A percentile compares a stretch with the other conserved stretches of the same genome.
Evolutionary conservation across 2,797 vertebrate species (phyloP).

Genomic region (Danio aesculapii): DNA sequence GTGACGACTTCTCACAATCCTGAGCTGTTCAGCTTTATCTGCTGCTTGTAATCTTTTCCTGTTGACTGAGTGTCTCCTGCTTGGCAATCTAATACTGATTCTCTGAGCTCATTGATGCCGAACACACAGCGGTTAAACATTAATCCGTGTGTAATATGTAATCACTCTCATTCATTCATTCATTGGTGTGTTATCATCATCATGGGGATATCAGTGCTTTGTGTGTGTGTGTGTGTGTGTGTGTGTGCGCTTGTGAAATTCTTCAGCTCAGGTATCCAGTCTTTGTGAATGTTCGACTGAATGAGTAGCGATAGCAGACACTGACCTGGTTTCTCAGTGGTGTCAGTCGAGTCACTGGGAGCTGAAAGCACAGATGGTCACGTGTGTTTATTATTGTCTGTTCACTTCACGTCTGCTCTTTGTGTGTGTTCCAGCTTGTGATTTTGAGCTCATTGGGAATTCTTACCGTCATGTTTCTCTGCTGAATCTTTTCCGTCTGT

Average conservation of each 20-base stretch:
- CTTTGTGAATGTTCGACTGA: background rate
- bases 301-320: background rate
- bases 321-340: constrained; percentile 61
- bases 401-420: background rate
- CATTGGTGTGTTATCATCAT: background rate
- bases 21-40: background rate
- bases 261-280: background rate
- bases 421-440: background rate
- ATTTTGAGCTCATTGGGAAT: background rate
- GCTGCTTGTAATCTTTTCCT: background rate
- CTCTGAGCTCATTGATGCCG: constrained; percentile 17
- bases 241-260: background rate
- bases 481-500: constrained; percentile 58
- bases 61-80: background rate
- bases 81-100: background rate
- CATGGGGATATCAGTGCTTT: background rate
- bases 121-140: constrained; percentile 23
- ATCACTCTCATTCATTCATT: background rate
- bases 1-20: background rate
- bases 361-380: constrained; percentile 38
- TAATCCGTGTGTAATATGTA: background rate
- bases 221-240: background rate
- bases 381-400: too few relatives aligned
- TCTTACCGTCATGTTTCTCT: constrained; percentile 54
- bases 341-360: constrained; percentile 47